Base-by-base conservation (phyloP, 64 coral and sea anemone genomes). In the Stichodactyla helianthus region DNA sequence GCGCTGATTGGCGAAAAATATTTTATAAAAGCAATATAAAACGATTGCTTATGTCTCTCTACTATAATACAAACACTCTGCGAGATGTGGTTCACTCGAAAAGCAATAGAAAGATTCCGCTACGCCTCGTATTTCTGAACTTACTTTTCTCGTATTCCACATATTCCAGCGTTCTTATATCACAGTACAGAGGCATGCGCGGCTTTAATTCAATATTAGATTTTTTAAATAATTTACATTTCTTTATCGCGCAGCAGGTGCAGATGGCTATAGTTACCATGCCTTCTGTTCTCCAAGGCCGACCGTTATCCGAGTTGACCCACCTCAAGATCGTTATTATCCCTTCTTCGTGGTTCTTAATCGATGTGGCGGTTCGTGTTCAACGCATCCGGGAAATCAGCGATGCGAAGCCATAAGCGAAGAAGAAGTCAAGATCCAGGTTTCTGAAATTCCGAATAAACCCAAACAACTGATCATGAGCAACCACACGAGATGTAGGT, bases 401-500 rank as follows among this genome's bases (percentile, higher is more conserved):
- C 10, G 16, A 11, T 79, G 77, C 19, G 18, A 79, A 50, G 11
- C 77, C 27, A 50, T 50, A 35, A 44, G 12, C 4, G 50, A 50
- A 18, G 28, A 79, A 22, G 77, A 79, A 52, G 77, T 79, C 17
- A 79, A 79, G 22, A 79, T 79, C 28, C 5, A 15, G 13, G 12
- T 79, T 7, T 50, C 9, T 18, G 31, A 79, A 12, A 4, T 12
- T 2, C 44, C 3, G 16, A 16, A 16, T 35, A 6, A 50, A 79
- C 4, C 50, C 13, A 18, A 6, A 50, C 6, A 79, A 5, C 2
- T 79, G 28, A 51, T 79, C 44, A 57, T 90, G 52, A 35, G 55
- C 5, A 90, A 90, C 59, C 82, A 90, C 54, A 90, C 88, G 5
- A 90, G 82, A 59, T 90, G 88, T 51, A 23, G 59, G 26, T 90